phyloP scores from a whole-genome alignment of 2,888 invertebrate species.

The Volucella zonaria region DNA sequence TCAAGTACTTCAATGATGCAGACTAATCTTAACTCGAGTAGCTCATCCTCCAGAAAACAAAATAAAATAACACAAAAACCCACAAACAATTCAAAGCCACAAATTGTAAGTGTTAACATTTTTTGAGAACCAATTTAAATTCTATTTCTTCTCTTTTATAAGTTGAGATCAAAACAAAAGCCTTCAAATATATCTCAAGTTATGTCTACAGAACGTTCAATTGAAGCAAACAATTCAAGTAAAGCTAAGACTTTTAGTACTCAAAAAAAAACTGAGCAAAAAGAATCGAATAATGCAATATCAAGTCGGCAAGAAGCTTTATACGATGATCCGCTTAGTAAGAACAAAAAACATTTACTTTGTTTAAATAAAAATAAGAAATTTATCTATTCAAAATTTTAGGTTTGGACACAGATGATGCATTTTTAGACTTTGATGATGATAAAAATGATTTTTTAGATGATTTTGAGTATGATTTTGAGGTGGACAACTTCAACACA shows the following conservation, averaged over 20 bases:
- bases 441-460: constrained; percentile 30
- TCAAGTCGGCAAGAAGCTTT: neutral
- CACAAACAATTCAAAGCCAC: no score
- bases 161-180: no score
- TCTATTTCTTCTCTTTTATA: no score
- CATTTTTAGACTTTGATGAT: constrained; percentile 46
- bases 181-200: no score
- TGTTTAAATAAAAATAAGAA: neutral
- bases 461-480: constrained; percentile 47
- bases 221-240: no score
- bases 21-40: no score
- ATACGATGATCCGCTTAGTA: neutral
- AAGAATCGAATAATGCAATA: neutral
- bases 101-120: no score
- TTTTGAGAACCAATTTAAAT: no score
- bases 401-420: constrained; percentile 34
- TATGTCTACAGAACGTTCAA: no score
- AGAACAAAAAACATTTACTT: neutral
- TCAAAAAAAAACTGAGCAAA: neutral
- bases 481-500: constrained; percentile 44
- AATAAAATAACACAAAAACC: no score
- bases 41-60: no score
- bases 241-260: neutral
- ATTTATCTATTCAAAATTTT: neutral
- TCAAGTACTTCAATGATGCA: no score